Evolutionary conservation across 1,140 invertebrate genomes (phyloP), one percentile per base, ranked within the genome.

Genomic region (Drosophila persimilis): DNA sequence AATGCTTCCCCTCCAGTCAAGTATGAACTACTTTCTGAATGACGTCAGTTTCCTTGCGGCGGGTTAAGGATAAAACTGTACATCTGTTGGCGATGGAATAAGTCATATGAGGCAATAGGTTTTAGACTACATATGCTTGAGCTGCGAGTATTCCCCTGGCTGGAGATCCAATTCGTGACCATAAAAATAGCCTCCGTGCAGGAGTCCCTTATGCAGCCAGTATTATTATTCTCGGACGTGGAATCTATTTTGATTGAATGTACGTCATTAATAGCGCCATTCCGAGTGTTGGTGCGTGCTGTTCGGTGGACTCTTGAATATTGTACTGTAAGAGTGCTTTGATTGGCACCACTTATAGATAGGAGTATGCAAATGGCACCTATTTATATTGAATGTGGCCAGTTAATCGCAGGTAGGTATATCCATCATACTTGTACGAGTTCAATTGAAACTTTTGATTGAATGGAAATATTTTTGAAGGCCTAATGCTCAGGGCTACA

Each of bases 231-330:
- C 56, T 60, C 20, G 8, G 26, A 8, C 50, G 13, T 22, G 9
- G 45, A 48, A 17, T 61, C 50, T 72, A 72, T 72, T 72, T 72
- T 72, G 57, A 72, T 62, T 52, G 39, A 48, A 17, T 53, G 66
- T 58, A 62, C 56, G 69, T 72, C 69, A 72, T 48, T 72, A 53
- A 53, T 51, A 41, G 47, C 24, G 29, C 7, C 48, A 41, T 67
- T 67, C 29, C 6, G 22, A 63, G 48, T 48, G 20, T 45, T 8
- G n/a, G 53, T 58, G 46, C 54, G 67, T 59, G 65, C 17, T 11
- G 51, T 6, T 31, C 35, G 6, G 35, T 66, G 4, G 24, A 5
- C 24, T 26, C 24, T 26, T 5, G 24, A 26, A 26, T 5, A 4
- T 26, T 45, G 17, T 22, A 20, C 29, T 31, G 29, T 31, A 8